Evolutionary conservation across 2,797 vertebrate genomes (phyloP), one percentile per base, ranked within the genome.

Genomic region (Propithecus deckenii): DNA sequence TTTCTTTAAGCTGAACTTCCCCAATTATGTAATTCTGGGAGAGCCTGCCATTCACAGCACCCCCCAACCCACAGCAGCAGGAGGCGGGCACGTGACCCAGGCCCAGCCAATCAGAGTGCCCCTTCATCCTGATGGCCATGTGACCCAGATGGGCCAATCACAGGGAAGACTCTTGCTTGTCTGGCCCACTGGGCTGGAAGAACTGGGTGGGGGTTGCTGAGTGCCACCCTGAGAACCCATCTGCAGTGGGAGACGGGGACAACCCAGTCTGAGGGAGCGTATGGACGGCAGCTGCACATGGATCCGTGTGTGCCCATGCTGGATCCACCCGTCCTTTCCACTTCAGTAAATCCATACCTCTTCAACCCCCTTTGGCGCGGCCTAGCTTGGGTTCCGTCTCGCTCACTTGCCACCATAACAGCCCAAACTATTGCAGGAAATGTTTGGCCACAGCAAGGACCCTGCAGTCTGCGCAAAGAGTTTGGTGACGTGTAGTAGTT

Each of bases 1-100:
- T 75, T 92, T 88, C 85, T 78, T 85, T 52, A 12, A 94, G 57
- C 55, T 32, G 13, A 76, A 52, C 32, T 76, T 89, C 72, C 67
- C 50, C 28, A 46, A 0, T 50, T 25, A 10, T 18, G 8, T 67
- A 18, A 46, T 67, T 91, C 59, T 38, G 30, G 75, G 20, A 59
- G 11, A 35, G 15, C 18, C 46, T 38, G 10, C 61, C 35, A 15
- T 41, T 59, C 81, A 41, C 17, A 41, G 46, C 13, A 20, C 12
- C 48, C 7, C 2, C 15, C 50, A 10, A 11, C 11, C 30, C 41
- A 38, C n/a, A 8, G 50, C 72, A 7, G 5, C 9, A 38, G 38
- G 43, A 75, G 30, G 75, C 50, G 43, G 65, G 48, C 48, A 50
- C 17, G 5, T 13, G 59, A 46, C 43, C 20, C 83, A 55, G 20